Conservation (phyloP, 2,888 invertebrate genomes). For the Drosophila subquinaria region DNA sequence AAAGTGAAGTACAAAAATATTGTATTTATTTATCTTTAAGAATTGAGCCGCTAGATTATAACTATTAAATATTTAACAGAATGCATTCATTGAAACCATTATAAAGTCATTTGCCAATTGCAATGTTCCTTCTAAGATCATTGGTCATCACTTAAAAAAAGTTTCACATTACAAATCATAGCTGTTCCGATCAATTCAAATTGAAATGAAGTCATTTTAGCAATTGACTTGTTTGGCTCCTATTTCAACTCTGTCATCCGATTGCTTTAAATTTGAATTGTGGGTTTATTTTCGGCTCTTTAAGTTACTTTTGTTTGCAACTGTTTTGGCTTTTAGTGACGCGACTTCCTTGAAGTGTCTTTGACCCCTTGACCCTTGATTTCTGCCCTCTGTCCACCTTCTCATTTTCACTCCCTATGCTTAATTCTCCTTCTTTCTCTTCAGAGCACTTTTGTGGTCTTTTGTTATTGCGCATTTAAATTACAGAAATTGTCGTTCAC, state of each 20-base stretch:
- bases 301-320: not conserved
- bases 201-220: conserved; percentile 9
- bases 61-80: too few species aligned
- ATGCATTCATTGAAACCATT: too few species aligned
- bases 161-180: conserved; percentile 3
- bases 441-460: conserved; percentile 36
- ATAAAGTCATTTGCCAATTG: not conserved
- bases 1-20: too few species aligned
- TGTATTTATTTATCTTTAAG: too few species aligned
- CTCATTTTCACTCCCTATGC: not conserved
- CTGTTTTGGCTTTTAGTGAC: conserved; percentile 22
- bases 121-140: not conserved
- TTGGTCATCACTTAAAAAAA: not conserved
- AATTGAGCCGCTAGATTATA: too few species aligned
- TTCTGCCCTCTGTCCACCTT: not conserved
- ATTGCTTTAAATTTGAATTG: conserved; percentile 14
- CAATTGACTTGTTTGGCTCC: conserved; percentile 41
- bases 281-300: not conserved
- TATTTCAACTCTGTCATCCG: conserved; percentile 32
- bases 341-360: conserved; percentile 4
- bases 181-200: conserved; percentile 4
- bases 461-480: conserved; percentile 64
- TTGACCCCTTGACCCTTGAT: not conserved
- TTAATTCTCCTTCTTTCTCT: not conserved
- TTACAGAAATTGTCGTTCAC: conserved; percentile 52